Conservation (phyloP, 2,797 vertebrate species). For the Lophius americanus region DNA sequence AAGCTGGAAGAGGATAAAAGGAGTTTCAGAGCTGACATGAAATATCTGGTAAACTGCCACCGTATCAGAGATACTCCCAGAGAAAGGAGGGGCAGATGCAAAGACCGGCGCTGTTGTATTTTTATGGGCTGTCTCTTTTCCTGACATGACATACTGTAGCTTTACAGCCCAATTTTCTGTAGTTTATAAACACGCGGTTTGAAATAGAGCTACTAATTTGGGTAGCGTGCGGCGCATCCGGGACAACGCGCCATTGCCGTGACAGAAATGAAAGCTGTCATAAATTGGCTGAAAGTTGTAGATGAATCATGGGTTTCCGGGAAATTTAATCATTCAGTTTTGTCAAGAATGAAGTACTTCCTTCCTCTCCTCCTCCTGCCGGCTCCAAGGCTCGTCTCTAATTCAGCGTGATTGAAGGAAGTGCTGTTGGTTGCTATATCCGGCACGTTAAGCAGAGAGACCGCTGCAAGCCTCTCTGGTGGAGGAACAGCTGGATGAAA, state of each 20-base stretch:
- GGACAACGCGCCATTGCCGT: conserved; percentile 19
- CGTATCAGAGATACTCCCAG: conserved; percentile 29
- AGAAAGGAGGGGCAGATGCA: conserved; percentile 26
- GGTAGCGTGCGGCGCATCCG: conserved; percentile 22
- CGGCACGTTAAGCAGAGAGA: conserved; percentile 11
- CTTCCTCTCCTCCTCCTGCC: conserved; percentile 24
- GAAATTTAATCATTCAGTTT: conserved; percentile 65
- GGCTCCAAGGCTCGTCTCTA: conserved; percentile 41
- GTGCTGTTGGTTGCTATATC: conserved; percentile 45
- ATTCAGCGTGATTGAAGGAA: conserved; percentile 42
- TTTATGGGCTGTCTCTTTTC: conserved; percentile 21
- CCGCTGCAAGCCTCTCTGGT: conserved; percentile 16
- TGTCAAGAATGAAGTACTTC: conserved; percentile 51
- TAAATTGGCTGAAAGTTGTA: conserved; percentile 29
- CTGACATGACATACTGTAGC: conserved; percentile 28
- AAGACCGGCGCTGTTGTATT: conserved; percentile 29
- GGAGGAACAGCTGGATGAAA: conserved; percentile 49
- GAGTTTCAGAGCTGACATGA: conserved; percentile 37
- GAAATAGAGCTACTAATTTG: conserved; percentile 49
- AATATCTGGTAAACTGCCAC: conserved; percentile 47
- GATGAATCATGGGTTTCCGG: conserved; percentile 38
- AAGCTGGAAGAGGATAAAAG: conserved; percentile 36
- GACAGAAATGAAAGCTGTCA: conserved; percentile 50
- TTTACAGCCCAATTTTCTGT: conserved; percentile 23
- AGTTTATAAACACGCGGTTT: conserved; percentile 36